Conservation (phyloP, 2,797 vertebrate genomes). For the Sciurus carolinensis region DNA sequence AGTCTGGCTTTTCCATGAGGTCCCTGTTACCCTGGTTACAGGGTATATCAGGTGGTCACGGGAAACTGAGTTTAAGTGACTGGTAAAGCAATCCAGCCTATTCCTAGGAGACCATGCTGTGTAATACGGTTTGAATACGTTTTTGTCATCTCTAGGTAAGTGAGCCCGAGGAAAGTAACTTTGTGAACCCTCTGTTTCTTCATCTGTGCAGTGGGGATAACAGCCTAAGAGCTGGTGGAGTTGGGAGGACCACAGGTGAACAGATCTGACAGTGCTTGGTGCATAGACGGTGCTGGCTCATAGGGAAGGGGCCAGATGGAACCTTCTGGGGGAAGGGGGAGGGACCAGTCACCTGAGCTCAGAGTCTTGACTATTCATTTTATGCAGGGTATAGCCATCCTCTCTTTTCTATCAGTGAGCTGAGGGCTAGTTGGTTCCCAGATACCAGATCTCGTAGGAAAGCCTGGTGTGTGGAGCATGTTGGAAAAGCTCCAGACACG, state of each 20-base stretch:
- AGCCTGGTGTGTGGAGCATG: background rate
- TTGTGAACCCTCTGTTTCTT: background rate
- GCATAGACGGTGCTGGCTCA: background rate
- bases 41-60: background rate
- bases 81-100: background rate
- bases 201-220: background rate
- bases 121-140: background rate
- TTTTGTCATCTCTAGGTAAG: background rate
- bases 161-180: background rate
- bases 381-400: background rate
- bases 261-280: background rate
- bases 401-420: background rate
- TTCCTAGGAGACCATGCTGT: background rate
- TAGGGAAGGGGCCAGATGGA: background rate
- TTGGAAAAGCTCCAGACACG: background rate
- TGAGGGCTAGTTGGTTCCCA: background rate
- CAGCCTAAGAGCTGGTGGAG: accelerated
- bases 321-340: too few species aligned
- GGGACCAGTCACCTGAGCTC: background rate
- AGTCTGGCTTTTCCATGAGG: background rate
- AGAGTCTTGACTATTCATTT: background rate
- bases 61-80: background rate
- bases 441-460: background rate
- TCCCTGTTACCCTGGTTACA: background rate
- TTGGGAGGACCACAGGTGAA: accelerated